phyloP scores from a whole-genome alignment of 2,797 vertebrate species.

The Spatula versicolor region DNA sequence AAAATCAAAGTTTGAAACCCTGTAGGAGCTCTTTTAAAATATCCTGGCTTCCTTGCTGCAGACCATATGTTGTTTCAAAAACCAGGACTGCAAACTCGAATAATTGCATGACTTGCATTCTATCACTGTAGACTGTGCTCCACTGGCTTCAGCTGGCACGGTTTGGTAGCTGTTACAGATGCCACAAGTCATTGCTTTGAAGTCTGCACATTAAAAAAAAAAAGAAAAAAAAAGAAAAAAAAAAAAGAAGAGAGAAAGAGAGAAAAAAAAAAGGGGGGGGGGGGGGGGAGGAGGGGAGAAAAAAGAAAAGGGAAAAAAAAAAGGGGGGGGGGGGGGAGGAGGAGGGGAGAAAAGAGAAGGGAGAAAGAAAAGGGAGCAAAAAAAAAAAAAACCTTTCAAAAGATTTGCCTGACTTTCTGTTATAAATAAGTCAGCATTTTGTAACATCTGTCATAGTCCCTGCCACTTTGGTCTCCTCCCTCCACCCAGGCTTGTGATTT shows the following conservation, averaged over 20 bases:
- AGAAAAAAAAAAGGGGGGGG: too few relatives aligned
- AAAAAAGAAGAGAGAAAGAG: too few relatives aligned
- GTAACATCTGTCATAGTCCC: slow-evolving; percentile 75
- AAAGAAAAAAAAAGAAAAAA: not conserved
- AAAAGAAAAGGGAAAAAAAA: too few relatives aligned
- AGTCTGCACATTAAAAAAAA: slow-evolving; percentile 73
- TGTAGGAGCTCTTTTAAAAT: slow-evolving; percentile 80
- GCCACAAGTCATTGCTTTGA: slow-evolving; percentile 82
- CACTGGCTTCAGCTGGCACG: slow-evolving; percentile 71
- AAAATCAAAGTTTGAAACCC: slow-evolving; percentile 81
- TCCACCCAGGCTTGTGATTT: slow-evolving; percentile 48
- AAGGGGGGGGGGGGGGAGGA: too few relatives aligned
- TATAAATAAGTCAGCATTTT: slow-evolving; percentile 73
- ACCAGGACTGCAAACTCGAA: slow-evolving; percentile 58
- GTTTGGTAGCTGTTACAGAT: slow-evolving; percentile 79
- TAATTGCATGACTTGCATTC: slow-evolving; percentile 68
- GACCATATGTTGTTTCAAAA: slow-evolving; percentile 80
- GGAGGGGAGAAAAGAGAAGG: rapidly evolving
- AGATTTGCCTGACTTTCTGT: slow-evolving; percentile 77
- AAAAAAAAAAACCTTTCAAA: slow-evolving; percentile 52
- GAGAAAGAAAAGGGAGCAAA: not conserved
- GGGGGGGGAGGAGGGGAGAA: too few relatives aligned
- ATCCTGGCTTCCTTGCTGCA: slow-evolving; percentile 77
- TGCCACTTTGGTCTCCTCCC: slow-evolving; percentile 68
- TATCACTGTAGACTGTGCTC: slow-evolving; percentile 62